These are phyloP conservation scores for Leiothrix lutea DNA, from an alignment of 2,113 vertebrate genomes.

Conservation along the genomic window DNA sequence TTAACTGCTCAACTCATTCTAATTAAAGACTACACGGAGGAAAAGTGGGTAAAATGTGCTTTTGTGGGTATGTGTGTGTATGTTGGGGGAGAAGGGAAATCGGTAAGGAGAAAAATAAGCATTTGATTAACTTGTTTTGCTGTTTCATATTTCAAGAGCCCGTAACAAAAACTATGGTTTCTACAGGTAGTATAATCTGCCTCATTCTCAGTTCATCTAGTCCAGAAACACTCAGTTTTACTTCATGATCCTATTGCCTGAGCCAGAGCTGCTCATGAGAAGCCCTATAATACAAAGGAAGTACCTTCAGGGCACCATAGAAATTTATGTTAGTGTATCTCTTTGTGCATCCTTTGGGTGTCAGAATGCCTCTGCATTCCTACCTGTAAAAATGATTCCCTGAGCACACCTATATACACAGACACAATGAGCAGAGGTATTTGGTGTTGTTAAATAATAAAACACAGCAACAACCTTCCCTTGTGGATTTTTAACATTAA, in stretches of 20 bases:
- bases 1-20: slow-evolving; percentile 28
- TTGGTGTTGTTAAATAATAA: background rate
- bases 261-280: slow-evolving; percentile 50
- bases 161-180: background rate
- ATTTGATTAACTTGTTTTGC: slow-evolving; percentile 19
- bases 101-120: background rate
- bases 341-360: slow-evolving; percentile 65
- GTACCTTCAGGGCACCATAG: slow-evolving; percentile 66
- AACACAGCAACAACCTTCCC: background rate
- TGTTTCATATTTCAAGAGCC: background rate
- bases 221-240: slow-evolving; percentile 49
- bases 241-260: slow-evolving; percentile 39
- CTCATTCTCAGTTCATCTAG: slow-evolving; percentile 10
- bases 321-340: slow-evolving; percentile 72
- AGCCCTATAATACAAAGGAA: slow-evolving; percentile 52
- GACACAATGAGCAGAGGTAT: background rate
- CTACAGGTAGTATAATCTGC: background rate
- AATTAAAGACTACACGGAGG: slow-evolving; percentile 20
- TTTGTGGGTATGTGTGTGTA: background rate
- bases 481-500: background rate
- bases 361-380: slow-evolving; percentile 66
- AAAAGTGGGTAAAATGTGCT: background rate
- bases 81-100: background rate
- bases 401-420: slow-evolving; percentile 25
- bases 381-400: slow-evolving; percentile 64